Evolutionary conservation across 1,140 invertebrate genomes (phyloP).

Genomic region (Trichonephila clavata): DNA sequence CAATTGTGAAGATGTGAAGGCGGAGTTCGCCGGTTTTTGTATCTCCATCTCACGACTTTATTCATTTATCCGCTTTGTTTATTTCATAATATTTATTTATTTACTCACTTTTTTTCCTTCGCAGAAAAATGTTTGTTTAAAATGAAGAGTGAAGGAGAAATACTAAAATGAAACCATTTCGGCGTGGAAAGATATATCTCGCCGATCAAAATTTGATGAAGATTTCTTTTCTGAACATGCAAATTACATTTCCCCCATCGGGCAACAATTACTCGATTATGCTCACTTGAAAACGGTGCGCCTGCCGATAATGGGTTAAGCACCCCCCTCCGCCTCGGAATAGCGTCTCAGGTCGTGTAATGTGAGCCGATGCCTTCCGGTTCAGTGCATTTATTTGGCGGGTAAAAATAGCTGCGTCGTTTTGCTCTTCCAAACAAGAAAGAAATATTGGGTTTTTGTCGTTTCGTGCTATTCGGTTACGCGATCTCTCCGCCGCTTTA

Average conservation of each 20-base stretch:
- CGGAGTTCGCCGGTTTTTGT: not conserved
- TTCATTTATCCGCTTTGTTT: constrained; percentile 17
- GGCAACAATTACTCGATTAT: constrained; percentile 30
- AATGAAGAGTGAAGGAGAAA: constrained; percentile 4
- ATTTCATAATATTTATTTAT: not conserved
- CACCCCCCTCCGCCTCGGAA: not conserved
- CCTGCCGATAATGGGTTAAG: not conserved
- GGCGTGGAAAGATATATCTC: not conserved
- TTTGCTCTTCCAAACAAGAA: constrained; percentile 19
- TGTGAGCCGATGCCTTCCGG: constrained; percentile 19
- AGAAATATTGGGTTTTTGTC: constrained; percentile 32
- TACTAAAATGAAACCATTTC: constrained; percentile 9
- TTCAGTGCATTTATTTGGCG: constrained; percentile 38
- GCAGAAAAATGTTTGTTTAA: not conserved
- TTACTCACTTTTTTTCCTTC: not conserved
- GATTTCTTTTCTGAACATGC: constrained; percentile 35
- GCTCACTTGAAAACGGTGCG: constrained; percentile 22
- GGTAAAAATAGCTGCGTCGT: constrained; percentile 14
- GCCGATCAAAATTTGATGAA: constrained; percentile 32
- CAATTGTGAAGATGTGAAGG: not conserved
- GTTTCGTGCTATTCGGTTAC: constrained; percentile 23
- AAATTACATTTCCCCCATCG: constrained; percentile 34
- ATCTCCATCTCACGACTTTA: not conserved
- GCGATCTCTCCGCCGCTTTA: not conserved
- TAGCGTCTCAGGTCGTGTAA: constrained; percentile 3